Percentiles rank a stretch among this genome's conserved stretches.
Evolutionary conservation across 2,113 vertebrate genomes (phyloP).

Genomic region (Xiphias gladius): DNA sequence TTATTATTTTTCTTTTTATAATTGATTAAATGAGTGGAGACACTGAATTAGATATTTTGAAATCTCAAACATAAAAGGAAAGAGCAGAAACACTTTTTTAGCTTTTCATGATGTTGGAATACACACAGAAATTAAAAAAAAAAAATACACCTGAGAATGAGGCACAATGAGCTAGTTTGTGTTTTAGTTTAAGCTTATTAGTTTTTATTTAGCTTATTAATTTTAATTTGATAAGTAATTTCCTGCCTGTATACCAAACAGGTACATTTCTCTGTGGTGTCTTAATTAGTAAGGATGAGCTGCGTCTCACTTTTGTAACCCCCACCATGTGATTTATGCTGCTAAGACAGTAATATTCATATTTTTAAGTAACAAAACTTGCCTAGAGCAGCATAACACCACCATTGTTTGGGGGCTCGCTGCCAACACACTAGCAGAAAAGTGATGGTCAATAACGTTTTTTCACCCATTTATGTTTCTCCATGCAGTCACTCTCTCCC

Average conservation of each 20-base stretch:
- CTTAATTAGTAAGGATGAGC: not conserved
- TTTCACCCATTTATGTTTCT: not conserved
- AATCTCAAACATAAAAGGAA: too few species aligned
- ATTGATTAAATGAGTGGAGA: too few species aligned
- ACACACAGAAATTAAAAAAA: not conserved
- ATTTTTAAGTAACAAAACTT: not conserved
- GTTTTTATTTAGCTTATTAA: not conserved
- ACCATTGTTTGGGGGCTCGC: not conserved
- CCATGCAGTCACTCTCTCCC: slow-evolving; percentile 21
- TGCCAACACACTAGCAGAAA: not conserved
- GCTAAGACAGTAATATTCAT: not conserved
- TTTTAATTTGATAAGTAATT: not conserved
- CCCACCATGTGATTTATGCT: not conserved
- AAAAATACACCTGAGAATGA: too few species aligned
- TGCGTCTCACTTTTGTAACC: too few species aligned
- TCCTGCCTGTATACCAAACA: not conserved
- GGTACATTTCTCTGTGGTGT: not conserved
- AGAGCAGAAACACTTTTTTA: too few species aligned
- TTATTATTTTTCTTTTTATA: too few species aligned
- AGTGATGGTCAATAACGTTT: slow-evolving; percentile 25
- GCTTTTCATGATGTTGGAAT: not conserved
- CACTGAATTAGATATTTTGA: too few species aligned
- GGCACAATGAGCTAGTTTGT: too few species aligned
- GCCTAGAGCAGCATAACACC: not conserved
- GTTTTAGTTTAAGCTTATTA: not conserved